These are phyloP conservation scores for Drosophila pruinosa DNA, from an alignment of 1,140 invertebrate species.

Conservation along the genomic window DNA sequence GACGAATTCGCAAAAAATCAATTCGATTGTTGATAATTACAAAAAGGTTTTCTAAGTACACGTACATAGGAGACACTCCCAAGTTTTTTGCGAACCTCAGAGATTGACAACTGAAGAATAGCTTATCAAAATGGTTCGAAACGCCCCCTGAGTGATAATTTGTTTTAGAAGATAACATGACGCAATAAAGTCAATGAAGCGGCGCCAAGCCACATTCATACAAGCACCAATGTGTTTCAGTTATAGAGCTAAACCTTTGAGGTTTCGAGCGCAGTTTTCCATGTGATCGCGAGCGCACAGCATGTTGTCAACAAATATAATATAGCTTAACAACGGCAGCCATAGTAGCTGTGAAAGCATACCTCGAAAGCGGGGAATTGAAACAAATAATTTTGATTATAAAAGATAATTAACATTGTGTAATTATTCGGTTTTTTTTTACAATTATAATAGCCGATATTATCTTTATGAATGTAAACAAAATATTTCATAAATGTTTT, in stretches of 20 bases:
- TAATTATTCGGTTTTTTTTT: conserved; percentile 16
- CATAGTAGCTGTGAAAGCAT: neutral
- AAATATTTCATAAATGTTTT: neutral
- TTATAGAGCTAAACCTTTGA: conserved; percentile 17
- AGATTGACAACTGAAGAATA: neutral
- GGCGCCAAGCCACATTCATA: conserved; percentile 7
- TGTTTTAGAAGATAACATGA: conserved; percentile 37
- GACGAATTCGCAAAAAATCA: neutral
- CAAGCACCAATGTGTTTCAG: neutral
- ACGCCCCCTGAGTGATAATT: conserved; percentile 25
- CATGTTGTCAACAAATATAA: neutral
- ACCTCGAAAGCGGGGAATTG: neutral
- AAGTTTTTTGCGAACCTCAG: neutral
- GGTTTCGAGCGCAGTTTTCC: conserved; percentile 20
- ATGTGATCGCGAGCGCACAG: conserved; percentile 18
- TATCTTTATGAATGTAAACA: conserved; percentile 5
- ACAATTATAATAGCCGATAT: conserved; percentile 2
- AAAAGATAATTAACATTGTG: conserved; percentile 20
- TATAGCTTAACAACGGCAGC: neutral
- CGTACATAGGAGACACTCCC: neutral
- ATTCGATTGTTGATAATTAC: neutral
- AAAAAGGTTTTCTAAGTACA: neutral
- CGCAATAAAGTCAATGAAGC: conserved; percentile 36
- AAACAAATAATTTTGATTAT: neutral
- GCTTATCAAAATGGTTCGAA: conserved; percentile 10